Conservation (phyloP, 2,113 vertebrate species). For the Phylloscopus whistleri region DNA sequence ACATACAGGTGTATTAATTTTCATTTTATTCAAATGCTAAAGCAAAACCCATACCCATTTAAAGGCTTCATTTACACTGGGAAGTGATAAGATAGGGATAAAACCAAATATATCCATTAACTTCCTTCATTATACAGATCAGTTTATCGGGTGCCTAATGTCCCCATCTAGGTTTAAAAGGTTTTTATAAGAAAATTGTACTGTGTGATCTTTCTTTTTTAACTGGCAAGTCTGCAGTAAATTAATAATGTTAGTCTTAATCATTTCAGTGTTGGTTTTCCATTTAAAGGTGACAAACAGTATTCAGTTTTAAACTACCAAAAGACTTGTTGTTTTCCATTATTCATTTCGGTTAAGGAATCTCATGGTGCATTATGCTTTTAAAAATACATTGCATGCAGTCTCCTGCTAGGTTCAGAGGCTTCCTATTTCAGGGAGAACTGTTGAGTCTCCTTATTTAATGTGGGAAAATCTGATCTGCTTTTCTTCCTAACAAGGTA, state of each 20-base stretch:
- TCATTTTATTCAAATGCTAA: neutral
- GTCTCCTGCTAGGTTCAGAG: neutral
- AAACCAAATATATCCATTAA: neutral
- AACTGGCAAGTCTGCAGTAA: neutral
- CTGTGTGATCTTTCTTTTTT: neutral
- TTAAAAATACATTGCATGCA: neutral
- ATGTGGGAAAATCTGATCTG: neutral
- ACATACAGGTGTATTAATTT: neutral
- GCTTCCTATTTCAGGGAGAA: neutral
- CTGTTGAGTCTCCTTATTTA: neutral
- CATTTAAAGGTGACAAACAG: neutral
- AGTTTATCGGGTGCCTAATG: neutral
- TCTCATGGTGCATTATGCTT: neutral
- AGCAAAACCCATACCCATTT: neutral
- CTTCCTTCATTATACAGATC: neutral
- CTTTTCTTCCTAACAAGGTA: neutral
- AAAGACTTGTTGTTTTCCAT: neutral
- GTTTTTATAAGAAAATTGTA: neutral
- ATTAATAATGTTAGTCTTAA: neutral
- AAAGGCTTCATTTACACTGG: neutral
- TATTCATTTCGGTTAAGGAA: neutral
- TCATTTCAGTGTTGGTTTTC: neutral
- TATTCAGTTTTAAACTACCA: neutral
- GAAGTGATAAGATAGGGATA: neutral
- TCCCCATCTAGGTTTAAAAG: neutral